A percentile compares a stretch with the other conserved stretches of the same genome.
Evolutionary conservation across 2,113 vertebrate species (phyloP).

Genomic region (Mirza zaza): DNA sequence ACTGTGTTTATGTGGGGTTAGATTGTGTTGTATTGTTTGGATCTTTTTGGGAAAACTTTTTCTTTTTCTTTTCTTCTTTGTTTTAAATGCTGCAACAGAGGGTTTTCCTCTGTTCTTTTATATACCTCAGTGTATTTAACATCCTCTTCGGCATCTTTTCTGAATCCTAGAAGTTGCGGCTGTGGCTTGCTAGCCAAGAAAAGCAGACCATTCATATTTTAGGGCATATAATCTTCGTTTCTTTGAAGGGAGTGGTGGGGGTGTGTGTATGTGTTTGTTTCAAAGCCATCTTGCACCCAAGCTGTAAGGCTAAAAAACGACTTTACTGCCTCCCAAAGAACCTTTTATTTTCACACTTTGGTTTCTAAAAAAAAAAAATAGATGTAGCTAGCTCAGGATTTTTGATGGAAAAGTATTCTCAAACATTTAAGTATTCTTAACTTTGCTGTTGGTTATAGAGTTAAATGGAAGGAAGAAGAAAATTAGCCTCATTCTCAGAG

Average conservation of each 20-base stretch:
- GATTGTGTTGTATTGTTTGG: constrained; percentile 64
- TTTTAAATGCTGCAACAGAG: constrained; percentile 86
- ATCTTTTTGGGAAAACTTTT: constrained; percentile 16
- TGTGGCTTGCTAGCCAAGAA: constrained; percentile 74
- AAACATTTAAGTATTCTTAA: neutral
- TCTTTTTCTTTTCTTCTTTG: constrained; percentile 28
- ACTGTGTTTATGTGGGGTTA: constrained; percentile 75
- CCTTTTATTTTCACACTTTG: neutral
- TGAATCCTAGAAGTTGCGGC: constrained; percentile 75
- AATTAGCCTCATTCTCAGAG: neutral
- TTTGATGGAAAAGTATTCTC: constrained; percentile 29
- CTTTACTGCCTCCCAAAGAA: neutral
- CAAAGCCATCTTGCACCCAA: constrained; percentile 71
- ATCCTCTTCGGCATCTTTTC: constrained; percentile 72
- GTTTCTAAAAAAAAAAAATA: constrained; percentile 33
- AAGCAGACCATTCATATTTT: constrained; percentile 76
- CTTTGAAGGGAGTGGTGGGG: constrained; percentile 51
- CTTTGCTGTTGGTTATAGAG: neutral
- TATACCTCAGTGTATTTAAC: constrained; percentile 85
- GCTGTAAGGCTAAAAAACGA: constrained; percentile 56
- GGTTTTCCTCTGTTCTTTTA: constrained; percentile 83
- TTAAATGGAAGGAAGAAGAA: neutral
- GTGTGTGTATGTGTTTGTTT: neutral
- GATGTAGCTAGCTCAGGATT: constrained; percentile 52
- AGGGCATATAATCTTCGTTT: constrained; percentile 50